Conservation (phyloP, 2,113 vertebrate genomes). For the Sylvicapra grimmia region DNA sequence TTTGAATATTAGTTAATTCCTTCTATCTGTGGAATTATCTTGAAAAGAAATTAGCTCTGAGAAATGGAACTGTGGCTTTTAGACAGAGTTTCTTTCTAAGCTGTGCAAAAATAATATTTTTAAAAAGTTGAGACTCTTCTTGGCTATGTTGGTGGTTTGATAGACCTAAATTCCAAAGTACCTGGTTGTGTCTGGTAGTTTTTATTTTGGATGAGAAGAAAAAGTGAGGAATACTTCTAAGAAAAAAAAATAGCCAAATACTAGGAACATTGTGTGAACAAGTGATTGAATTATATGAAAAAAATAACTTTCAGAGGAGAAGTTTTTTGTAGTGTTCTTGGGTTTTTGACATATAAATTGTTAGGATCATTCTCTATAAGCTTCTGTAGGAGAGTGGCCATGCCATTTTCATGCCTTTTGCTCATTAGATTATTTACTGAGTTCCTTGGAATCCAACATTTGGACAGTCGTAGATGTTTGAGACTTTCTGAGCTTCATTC, state of each 20-base stretch:
- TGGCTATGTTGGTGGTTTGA: neutral
- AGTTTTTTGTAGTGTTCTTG: neutral
- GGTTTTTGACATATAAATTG: neutral
- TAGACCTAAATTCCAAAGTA: neutral
- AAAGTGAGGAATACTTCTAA: neutral
- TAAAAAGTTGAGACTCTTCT: neutral
- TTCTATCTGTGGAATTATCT: conserved; percentile 6
- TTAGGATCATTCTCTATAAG: neutral
- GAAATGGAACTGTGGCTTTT: neutral
- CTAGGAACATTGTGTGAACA: neutral
- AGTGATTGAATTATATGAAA: neutral
- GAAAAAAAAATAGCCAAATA: neutral
- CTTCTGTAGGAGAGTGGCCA: neutral
- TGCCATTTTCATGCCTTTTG: neutral
- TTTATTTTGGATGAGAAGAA: conserved; percentile 5
- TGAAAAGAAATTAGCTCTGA: conserved; percentile 36
- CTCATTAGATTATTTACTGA: neutral
- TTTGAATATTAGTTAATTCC: conserved; percentile 34
- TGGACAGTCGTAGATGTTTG: neutral
- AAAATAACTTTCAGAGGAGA: neutral
- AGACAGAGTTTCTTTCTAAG: neutral
- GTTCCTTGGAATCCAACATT: neutral
- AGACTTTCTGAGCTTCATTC: neutral
- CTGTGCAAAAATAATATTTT: neutral
- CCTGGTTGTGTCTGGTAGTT: neutral